A percentile compares a stretch with the other conserved stretches of the same genome.
These are phyloP conservation scores for Caradrina clavipalpis DNA, from an alignment of 2,888 invertebrate genomes.

Conservation along the genomic window DNA sequence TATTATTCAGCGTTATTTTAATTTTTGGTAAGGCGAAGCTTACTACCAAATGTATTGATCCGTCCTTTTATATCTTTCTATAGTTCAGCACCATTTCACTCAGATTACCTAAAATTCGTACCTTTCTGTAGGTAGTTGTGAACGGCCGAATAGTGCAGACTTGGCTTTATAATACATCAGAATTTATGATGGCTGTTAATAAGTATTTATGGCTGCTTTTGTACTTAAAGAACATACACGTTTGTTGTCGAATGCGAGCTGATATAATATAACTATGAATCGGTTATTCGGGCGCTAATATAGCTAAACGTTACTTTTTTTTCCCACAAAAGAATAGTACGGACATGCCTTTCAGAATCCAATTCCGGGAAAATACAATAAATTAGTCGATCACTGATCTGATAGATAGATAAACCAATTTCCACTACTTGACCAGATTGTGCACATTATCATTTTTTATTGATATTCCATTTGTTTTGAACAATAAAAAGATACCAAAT, in stretches of 20 bases:
- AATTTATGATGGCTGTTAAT: conserved; percentile 27
- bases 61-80: conserved; percentile 43
- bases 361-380: no score
- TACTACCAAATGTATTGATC: conserved; percentile 40
- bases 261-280: no score
- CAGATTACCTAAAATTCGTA: conserved; percentile 48
- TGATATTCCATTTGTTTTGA: no score
- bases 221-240: conserved; percentile 50
- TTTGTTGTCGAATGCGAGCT: not conserved
- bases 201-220: conserved; percentile 56
- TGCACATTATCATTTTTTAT: no score
- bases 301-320: no score
- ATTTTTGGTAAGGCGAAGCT: conserved; percentile 59
- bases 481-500: no score
- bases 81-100: conserved; percentile 67
- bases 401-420: no score
- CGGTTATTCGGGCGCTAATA: no score
- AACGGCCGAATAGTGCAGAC: conserved; percentile 62
- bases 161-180: conserved; percentile 31
- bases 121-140: conserved; percentile 48
- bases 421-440: no score
- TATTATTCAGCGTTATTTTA: conserved; percentile 26
- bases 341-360: no score
- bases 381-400: no score
- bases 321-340: no score